A percentile compares a stretch with the other conserved stretches of the same genome.
Evolutionary conservation across 53 echinoderm and acorn worm species (phyloP).

Genomic region (Crossaster papposus): DNA sequence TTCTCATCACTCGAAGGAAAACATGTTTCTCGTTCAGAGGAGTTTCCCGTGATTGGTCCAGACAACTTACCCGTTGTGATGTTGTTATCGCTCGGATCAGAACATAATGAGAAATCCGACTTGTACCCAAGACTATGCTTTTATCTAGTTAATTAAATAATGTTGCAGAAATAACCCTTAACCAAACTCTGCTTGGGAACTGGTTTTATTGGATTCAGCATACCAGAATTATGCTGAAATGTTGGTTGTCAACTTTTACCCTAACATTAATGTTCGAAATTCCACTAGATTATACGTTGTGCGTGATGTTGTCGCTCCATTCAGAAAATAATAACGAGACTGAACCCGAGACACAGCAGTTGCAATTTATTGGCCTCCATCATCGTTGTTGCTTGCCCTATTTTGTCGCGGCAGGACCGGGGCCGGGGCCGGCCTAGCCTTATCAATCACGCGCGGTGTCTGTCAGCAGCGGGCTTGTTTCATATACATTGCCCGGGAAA

Average conservation of each 20-base stretch:
- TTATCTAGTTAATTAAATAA: no score
- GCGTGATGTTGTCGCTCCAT: neutral
- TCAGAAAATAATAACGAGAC: neutral
- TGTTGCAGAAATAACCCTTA: no score
- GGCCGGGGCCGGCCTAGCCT: neutral
- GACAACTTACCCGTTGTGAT: conserved; percentile 10
- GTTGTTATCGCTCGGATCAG: neutral
- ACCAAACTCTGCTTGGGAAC: no score
- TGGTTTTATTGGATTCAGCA: no score
- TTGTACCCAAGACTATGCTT: no score
- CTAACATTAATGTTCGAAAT: no score
- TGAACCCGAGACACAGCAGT: neutral
- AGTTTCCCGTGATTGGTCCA: neutral
- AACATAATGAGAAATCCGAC: neutral
- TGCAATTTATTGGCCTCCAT: conserved; percentile 7
- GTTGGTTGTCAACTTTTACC: no score
- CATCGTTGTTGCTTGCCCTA: conserved; percentile 24
- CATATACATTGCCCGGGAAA: conserved; percentile 42
- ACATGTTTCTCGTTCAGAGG: neutral
- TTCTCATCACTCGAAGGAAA: neutral
- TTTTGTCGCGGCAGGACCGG: neutral
- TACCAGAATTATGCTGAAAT: no score
- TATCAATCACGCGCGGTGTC: conserved; percentile 32
- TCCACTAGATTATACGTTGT: neutral
- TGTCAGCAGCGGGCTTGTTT: conserved; percentile 35